Base-by-base conservation (phyloP, 2,797 vertebrate genomes). In the Graptemys geographica region DNA sequence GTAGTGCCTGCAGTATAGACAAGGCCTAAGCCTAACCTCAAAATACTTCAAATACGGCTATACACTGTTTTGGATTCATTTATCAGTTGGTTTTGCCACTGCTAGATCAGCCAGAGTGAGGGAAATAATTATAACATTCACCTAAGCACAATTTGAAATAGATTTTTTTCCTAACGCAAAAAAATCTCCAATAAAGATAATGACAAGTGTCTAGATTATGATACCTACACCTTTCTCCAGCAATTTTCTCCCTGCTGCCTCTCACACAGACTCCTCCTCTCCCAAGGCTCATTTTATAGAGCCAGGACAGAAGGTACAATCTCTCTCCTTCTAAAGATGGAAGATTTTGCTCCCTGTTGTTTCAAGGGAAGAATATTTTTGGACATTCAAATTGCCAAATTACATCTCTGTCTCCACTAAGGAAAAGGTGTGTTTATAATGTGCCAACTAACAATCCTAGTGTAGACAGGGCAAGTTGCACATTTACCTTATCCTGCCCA, bases 81-180 rank as follows among this genome's bases (percentile, higher is more conserved):
- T 56, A 79, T 21, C 8, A 15, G 57, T 81, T 27, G 52, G 52
- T 12, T 15, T 55, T 52, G 18, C 6, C 52, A 33, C 12, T 41
- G 19, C n/a, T 11, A 76, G 44, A 47, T 55, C 62, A 65, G 49
- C 0, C 0, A 5, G 7, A 5, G 8, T 2, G 2, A 83, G 59
- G 16, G 47, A 81, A 84, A 33, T 5, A 69, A 62, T 28, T 21
- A 21, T 37, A 41, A 21, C 65, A 21, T 37, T 41, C 21, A 41
- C 21, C 10, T 72, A 72, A n/a, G n/a, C n/a, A 69, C 10, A 72
- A 41, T 25, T 25, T 72, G 10, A 41, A 72, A 72, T 41, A 11
- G 69, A 41, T 72, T 11, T 72, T 41, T 41, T 41, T 41, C 69
- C 33, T 11, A 37, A 69, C 3, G 5, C 65, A 69, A 21, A 25